Base-by-base conservation (phyloP, 2,113 vertebrate genomes). In the Lathamus discolor region DNA sequence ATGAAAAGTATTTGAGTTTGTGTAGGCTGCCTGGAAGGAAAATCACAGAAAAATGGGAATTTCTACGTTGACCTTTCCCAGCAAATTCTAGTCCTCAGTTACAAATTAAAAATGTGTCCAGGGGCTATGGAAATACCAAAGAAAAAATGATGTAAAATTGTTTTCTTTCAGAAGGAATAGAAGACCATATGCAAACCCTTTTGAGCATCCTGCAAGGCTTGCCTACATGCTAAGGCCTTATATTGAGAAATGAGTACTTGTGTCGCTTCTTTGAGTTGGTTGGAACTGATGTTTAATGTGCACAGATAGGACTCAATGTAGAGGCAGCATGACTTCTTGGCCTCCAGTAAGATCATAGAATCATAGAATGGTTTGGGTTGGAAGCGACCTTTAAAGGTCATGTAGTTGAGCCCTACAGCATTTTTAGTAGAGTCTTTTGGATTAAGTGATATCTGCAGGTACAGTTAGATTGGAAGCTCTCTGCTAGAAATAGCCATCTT, bases 21-120 rank as follows among this genome's bases (percentile, higher is more conserved):
- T 79, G 75, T 69, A 80, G 75, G 52, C 77, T 91, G 52, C 12
- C 39, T 75, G 44, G 62, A 88, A 90, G 41, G 31, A 94, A 96
- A 91, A 57, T 37, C 16, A 3, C 4, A 49, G 33, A 91, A 52
- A 91, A 86, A 54, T 57, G 86, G 84, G 52, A 74, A 88, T 89
- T 94, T 86, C 35, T 92, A 41, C 76, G 85, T 94, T 93, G 86
- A 93, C 77, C 23, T 52, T 92, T 90, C 69, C 73, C 80, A 94
- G 62, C 55, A 84, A 86, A 93, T 69, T 86, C 74, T 72, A 62
- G 15, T 79, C 41, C 52, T 79, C 25, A 13, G 35, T n/a, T 94
- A 41, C 39, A 88, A 94, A 90, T 72, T 69, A 90, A 76, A 93
- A 86, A 83, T 72, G 8, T 94, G 39, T 27, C 66, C 52, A 68